phyloP scores from a whole-genome alignment of 1,140 invertebrate species.

The Pseudomyrmex flavicornis region DNA sequence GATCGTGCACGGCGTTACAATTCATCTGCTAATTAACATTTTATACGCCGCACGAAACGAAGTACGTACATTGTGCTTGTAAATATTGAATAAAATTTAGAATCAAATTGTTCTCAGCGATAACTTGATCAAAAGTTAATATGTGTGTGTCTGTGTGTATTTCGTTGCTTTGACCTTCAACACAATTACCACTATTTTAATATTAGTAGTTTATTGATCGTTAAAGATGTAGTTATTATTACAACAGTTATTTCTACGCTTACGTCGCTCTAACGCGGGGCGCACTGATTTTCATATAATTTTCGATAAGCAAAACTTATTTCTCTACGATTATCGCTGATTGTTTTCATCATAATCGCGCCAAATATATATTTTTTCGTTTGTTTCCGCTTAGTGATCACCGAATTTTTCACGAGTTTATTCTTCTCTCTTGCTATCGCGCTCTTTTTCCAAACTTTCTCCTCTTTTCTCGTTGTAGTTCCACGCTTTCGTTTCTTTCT shows the following conservation, averaged over 20 bases:
- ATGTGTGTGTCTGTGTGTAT: too few relatives aligned
- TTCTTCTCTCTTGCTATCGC: neutral
- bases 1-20: neutral
- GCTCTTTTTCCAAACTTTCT: neutral
- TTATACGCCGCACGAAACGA: neutral
- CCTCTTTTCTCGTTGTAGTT: neutral
- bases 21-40: neutral
- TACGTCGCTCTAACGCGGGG: conserved; percentile 9
- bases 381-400: neutral
- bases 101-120: neutral
- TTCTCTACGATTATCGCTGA: neutral
- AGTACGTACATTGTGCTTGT: neutral
- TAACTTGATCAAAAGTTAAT: neutral
- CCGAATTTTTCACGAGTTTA: conserved; percentile 32
- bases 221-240: neutral
- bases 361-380: neutral
- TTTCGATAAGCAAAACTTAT: conserved; percentile 14
- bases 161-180: neutral
- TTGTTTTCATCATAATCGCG: neutral
- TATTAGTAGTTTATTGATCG: neutral
- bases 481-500: conserved; percentile 15
- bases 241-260: neutral
- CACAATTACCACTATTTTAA: neutral
- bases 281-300: neutral
- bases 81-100: neutral